A percentile compares a stretch with the other conserved stretches of the same genome.
Conservation (phyloP, 2,888 invertebrate species). For the Archaeoteleia sp. region DNA sequence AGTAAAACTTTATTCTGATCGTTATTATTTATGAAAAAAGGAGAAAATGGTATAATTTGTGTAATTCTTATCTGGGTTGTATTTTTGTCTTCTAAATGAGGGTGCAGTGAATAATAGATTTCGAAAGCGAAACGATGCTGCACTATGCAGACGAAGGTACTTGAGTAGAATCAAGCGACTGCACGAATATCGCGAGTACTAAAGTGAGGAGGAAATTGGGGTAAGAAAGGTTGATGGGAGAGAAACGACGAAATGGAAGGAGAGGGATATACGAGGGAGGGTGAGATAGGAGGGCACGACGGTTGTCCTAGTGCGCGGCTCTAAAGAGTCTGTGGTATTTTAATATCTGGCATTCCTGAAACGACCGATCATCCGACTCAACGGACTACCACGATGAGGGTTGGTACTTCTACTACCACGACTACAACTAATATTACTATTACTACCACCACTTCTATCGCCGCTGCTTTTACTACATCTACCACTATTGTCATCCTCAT, state of each 20-base stretch:
- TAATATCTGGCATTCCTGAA: conserved; percentile 74
- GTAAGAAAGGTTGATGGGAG: conserved; percentile 46
- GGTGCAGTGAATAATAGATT: conserved; percentile 31
- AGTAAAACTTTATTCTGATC: no score
- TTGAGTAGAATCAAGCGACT: conserved; percentile 21
- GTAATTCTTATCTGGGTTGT: conserved; percentile 12
- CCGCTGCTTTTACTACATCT: conserved; percentile 12
- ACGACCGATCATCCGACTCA: conserved; percentile 68
- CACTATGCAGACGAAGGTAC: conserved; percentile 23
- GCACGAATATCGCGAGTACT: conserved; percentile 37
- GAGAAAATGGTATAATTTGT: neutral
- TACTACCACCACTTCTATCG: conserved; percentile 40
- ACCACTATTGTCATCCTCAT: conserved; percentile 14
- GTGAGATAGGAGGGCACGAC: conserved; percentile 46
- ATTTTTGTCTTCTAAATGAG: conserved; percentile 23
- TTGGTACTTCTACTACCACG: conserved; percentile 31
- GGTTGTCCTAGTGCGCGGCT: conserved; percentile 56
- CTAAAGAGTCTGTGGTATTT: conserved; percentile 72
- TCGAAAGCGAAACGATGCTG: conserved; percentile 29
- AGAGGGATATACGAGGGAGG: conserved; percentile 43
- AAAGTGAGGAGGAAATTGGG: conserved; percentile 55
- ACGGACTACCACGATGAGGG: conserved; percentile 49
- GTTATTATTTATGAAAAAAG: conserved; percentile 27
- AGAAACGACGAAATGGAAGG: conserved; percentile 36
- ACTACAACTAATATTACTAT: conserved; percentile 44